phyloP scores from a whole-genome alignment of 2,888 invertebrate species.

The Elgonia sp. region DNA sequence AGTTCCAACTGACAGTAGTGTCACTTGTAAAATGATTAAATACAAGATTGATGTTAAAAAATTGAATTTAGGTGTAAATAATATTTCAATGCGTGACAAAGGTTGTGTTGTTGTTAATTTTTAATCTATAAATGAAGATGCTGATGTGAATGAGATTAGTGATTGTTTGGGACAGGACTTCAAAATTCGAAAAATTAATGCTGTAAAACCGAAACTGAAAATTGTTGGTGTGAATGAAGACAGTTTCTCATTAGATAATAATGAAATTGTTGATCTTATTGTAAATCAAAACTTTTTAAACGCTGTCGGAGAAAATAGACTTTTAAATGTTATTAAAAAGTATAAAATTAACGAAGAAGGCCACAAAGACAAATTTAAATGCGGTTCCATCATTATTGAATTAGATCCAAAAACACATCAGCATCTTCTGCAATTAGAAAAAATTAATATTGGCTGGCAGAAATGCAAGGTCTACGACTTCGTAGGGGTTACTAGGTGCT shows the following conservation, averaged over 20 bases:
- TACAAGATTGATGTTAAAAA: constrained; percentile 1
- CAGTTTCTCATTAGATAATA: neutral
- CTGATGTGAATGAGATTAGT: constrained; percentile 3
- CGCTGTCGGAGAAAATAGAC: too few relatives aligned
- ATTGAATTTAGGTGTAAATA: neutral
- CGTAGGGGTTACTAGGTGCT: neutral
- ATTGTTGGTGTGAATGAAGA: neutral
- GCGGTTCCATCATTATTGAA: neutral
- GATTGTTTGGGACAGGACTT: neutral
- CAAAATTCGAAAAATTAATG: neutral
- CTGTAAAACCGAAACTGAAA: neutral
- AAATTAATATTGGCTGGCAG: constrained; percentile 17
- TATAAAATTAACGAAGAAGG: too few relatives aligned
- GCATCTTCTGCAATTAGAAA: neutral
- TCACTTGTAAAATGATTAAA: neutral
- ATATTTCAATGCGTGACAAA: neutral
- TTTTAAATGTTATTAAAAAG: too few relatives aligned
- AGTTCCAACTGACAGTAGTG: neutral
- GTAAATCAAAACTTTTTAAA: too few relatives aligned
- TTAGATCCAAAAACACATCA: neutral
- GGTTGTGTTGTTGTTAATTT: neutral
- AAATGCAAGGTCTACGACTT: constrained; percentile 1
- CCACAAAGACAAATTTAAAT: constrained; percentile 1
- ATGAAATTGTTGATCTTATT: neutral
- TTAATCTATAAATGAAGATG: constrained; percentile 2